Conservation (phyloP, 2,797 vertebrate species). For the Acrossocheilus fasciatus region DNA sequence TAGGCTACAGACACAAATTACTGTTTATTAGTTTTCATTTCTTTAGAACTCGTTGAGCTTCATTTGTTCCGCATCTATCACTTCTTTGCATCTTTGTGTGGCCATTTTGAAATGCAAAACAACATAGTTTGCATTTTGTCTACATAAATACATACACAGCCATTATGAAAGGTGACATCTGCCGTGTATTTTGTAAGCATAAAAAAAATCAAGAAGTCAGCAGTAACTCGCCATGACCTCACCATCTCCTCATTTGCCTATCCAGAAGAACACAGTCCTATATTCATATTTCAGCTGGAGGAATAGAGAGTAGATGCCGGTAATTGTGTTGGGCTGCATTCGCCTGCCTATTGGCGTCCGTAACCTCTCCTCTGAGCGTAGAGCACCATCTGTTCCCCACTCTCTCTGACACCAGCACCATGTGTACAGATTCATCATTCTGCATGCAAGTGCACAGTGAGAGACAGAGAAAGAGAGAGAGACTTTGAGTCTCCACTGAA, state of each 20-base stretch:
- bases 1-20: constrained; percentile 13
- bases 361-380: constrained; percentile 50
- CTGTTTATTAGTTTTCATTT: not conserved
- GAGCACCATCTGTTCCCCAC: constrained; percentile 51
- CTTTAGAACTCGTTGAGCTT: not conserved
- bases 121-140: constrained; percentile 20
- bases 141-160: not conserved
- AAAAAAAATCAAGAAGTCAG: constrained; percentile 34
- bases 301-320: constrained; percentile 21
- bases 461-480: constrained; percentile 13
- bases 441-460: constrained; percentile 36
- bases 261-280: constrained; percentile 9
- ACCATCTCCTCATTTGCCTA: constrained; percentile 30
- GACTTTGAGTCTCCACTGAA: constrained; percentile 9
- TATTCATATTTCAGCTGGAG: constrained; percentile 29
- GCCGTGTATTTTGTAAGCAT: constrained; percentile 10
- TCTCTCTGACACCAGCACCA: constrained; percentile 41
- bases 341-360: constrained; percentile 36
- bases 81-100: not conserved
- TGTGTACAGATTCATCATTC: constrained; percentile 48
- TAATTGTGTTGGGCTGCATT: constrained; percentile 31
- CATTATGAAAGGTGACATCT: constrained; percentile 1
- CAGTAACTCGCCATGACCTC: constrained; percentile 28
- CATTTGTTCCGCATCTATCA: not conserved
- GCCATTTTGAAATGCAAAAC: constrained; percentile 20